Conservation (phyloP, 2,888 invertebrate genomes). For the Cantharis rufa region DNA sequence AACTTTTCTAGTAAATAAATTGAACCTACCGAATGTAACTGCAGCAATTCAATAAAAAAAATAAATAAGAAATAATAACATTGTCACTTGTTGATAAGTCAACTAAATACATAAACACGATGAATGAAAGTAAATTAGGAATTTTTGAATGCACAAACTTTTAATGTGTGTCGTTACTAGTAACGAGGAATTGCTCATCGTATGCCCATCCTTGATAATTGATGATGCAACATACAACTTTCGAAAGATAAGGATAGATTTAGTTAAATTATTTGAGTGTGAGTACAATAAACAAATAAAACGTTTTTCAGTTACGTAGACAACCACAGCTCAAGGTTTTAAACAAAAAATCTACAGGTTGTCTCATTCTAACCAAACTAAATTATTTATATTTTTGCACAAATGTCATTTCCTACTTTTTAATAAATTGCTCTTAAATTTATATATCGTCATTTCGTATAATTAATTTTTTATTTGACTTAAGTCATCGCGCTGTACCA, state of each 20-base stretch:
- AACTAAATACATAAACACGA: background rate
- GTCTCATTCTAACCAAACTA: background rate
- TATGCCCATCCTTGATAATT: slow-evolving; percentile 2
- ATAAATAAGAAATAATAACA: background rate
- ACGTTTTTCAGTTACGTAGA: background rate
- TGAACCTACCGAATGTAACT: background rate
- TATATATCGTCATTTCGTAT: background rate
- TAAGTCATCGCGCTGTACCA: background rate
- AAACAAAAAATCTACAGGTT: background rate
- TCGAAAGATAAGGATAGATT: slow-evolving; percentile 3
- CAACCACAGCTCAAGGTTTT: background rate
- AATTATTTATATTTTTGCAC: background rate
- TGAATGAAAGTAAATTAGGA: background rate
- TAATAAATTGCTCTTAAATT: background rate
- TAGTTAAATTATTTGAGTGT: slow-evolving; percentile 1
- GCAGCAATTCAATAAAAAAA: background rate
- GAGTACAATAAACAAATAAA: slow-evolving; percentile 4
- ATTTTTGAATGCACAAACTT: background rate
- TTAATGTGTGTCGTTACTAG: background rate
- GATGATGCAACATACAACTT: slow-evolving; percentile 1
- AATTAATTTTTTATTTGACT: background rate
- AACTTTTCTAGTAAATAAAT: background rate
- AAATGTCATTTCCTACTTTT: background rate
- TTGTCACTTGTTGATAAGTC: background rate
- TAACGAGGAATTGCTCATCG: background rate